Evolutionary conservation across 2,888 invertebrate genomes (phyloP).

Genomic region (Operophtera brumata): DNA sequence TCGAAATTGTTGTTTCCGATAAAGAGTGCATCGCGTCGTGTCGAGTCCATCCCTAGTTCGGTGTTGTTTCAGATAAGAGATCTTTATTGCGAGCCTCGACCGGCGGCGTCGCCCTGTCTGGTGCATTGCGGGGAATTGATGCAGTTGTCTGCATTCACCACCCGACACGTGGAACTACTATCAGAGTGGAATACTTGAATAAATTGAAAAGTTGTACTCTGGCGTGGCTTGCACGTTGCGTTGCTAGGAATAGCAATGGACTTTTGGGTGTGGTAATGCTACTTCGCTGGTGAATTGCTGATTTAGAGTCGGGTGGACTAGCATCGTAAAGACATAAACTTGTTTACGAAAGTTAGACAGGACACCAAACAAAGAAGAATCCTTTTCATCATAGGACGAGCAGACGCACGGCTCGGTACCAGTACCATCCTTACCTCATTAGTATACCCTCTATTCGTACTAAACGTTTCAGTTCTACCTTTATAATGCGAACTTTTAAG

Average conservation of each 20-base stretch:
- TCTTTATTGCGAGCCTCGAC: conserved; percentile 28
- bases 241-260: conserved; percentile 1
- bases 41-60: conserved; percentile 5
- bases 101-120: conserved; percentile 36
- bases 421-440: too few relatives aligned
- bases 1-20: neutral
- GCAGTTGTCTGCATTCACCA: conserved; percentile 23
- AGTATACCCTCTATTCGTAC: too few relatives aligned
- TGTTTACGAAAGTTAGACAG: neutral
- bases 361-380: neutral
- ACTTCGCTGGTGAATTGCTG: neutral
- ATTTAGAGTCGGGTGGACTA: neutral
- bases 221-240: neutral
- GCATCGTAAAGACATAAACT: neutral
- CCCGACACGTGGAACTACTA: conserved; percentile 1
- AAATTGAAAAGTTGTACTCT: conserved; percentile 1
- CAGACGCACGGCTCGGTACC: too few relatives aligned
- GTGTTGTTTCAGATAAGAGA: conserved; percentile 28
- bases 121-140: conserved; percentile 32
- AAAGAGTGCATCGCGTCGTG: neutral
- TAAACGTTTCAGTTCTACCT: too few relatives aligned
- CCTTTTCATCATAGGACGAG: too few relatives aligned
- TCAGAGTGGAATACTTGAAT: conserved; percentile 3
- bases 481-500: too few relatives aligned
- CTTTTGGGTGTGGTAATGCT: neutral